Evolutionary conservation across 2,888 invertebrate genomes (phyloP).

Genomic region (Ennomos erosarius): DNA sequence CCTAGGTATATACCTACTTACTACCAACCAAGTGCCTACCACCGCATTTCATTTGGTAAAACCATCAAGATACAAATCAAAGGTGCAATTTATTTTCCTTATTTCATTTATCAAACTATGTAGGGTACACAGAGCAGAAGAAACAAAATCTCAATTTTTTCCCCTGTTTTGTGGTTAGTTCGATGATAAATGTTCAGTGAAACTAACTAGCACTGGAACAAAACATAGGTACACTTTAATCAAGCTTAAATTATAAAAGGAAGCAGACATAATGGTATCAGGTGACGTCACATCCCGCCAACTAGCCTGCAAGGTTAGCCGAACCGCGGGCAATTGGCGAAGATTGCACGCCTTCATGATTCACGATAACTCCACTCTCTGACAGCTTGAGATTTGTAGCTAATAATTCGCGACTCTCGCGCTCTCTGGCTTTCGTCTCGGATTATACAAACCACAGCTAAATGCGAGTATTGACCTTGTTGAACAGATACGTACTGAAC

Average conservation of each 20-base stretch:
- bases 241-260: slow-evolving; percentile 44
- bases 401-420: slow-evolving; percentile 41
- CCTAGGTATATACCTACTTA: no score
- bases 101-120: no score
- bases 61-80: no score
- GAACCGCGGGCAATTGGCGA: slow-evolving; percentile 61
- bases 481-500: slow-evolving; percentile 9
- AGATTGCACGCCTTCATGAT: slow-evolving; percentile 69
- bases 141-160: no score
- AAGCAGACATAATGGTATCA: slow-evolving; percentile 48
- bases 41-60: no score
- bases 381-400: slow-evolving; percentile 54
- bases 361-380: slow-evolving; percentile 65
- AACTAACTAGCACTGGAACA: no score
- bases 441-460: slow-evolving; percentile 6
- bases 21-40: no score
- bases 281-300: slow-evolving; percentile 61
- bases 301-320: slow-evolving; percentile 59
- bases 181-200: background rate
- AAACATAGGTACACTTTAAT: slow-evolving; percentile 30
- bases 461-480: slow-evolving; percentile 26
- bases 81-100: no score
- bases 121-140: no score
- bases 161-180: no score
- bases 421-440: slow-evolving; percentile 35